Conservation (phyloP, 2,797 vertebrate species). For the Hephaestus fuliginosus region DNA sequence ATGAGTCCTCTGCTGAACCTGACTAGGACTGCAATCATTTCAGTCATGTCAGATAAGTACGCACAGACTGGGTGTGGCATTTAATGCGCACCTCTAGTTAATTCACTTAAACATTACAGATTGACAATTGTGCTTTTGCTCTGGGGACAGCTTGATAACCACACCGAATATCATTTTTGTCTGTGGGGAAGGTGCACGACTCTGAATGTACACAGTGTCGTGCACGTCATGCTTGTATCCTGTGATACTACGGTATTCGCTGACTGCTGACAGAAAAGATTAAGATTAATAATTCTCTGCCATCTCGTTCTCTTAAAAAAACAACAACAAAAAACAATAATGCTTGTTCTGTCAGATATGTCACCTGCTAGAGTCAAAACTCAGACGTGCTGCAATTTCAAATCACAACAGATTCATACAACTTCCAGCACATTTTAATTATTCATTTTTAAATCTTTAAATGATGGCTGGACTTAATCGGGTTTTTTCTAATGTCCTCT, state of each 20-base stretch:
- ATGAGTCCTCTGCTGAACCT: constrained; percentile 5
- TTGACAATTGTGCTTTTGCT: too few species aligned
- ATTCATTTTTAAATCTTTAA: background rate
- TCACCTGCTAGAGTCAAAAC: background rate
- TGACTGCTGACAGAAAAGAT: background rate
- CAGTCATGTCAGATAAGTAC: background rate
- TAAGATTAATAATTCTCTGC: background rate
- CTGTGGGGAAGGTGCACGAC: background rate
- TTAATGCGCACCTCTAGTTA: background rate
- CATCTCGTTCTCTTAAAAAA: background rate
- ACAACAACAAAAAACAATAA: background rate
- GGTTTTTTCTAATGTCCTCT: background rate
- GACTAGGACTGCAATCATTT: constrained; percentile 24
- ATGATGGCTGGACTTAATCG: background rate
- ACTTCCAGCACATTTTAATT: background rate
- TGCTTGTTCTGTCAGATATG: background rate
- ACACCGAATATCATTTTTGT: background rate
- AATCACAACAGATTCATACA: background rate
- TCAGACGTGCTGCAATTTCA: background rate
- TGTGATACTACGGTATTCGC: background rate
- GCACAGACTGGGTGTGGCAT: constrained; percentile 4
- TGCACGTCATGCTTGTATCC: background rate
- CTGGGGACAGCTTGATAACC: background rate
- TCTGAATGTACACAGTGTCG: background rate
- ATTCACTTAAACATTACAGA: too few species aligned